These are phyloP conservation scores for Odontothrips loti DNA, from an alignment of 2,888 invertebrate species.

Conservation along the genomic window DNA sequence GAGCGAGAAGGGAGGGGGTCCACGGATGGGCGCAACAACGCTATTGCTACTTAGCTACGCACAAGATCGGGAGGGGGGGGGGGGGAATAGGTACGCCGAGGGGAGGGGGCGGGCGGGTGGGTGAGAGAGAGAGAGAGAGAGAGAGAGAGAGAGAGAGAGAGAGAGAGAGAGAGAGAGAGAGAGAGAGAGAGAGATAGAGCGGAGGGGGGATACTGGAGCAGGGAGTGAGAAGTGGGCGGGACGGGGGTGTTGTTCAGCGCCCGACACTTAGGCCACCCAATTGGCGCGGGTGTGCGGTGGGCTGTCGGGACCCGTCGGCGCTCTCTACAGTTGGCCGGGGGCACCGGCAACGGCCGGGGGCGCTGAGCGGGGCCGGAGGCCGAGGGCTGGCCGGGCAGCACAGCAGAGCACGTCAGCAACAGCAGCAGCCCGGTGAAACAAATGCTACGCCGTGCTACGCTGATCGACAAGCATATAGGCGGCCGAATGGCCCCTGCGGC, in stretches of 20 bases:
- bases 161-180: neutral
- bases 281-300: neutral
- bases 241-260: neutral
- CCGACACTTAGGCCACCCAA: conserved; percentile 6
- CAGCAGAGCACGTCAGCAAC: neutral
- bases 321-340: too few relatives aligned
- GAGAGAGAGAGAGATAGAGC: neutral
- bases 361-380: neutral
- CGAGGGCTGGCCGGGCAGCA: neutral
- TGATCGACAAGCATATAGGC: too few relatives aligned
- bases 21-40: too few relatives aligned
- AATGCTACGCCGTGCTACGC: too few relatives aligned
- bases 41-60: neutral
- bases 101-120: neutral
- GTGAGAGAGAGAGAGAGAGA: neutral
- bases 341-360: too few relatives aligned
- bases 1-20: neutral
- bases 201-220: neutral
- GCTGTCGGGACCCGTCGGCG: neutral
- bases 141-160: neutral
- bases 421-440: too few relatives aligned
- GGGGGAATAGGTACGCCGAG: too few relatives aligned
- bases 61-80: neutral
- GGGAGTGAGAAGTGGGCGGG: neutral
- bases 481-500: too few relatives aligned